Conservation (phyloP, 2,113 vertebrate species). For the Tachysurus fulvidraco region DNA sequence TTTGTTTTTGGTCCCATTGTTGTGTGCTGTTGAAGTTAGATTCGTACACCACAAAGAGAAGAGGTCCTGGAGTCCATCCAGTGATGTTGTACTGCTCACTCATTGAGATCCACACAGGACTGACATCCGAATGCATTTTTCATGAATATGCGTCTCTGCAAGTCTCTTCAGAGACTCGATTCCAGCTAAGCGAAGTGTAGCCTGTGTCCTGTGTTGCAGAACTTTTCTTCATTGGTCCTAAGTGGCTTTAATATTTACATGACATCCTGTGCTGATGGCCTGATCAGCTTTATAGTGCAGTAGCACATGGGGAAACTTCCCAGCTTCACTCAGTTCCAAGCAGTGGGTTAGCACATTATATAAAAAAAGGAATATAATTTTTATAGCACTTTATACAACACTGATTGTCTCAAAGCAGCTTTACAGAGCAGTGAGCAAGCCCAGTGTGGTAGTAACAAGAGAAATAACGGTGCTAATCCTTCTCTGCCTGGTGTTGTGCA, state of each 20-base stretch:
- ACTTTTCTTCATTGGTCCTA: background rate
- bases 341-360: background rate
- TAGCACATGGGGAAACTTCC: background rate
- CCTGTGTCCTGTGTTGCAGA: background rate
- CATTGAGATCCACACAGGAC: background rate
- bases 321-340: background rate
- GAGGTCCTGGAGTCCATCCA: background rate
- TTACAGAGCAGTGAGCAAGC: background rate
- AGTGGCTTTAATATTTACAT: background rate
- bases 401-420: constrained; percentile 13
- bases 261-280: background rate
- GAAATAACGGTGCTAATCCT: background rate
- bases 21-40: background rate
- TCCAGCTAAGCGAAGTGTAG: background rate
- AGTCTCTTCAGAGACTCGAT: background rate
- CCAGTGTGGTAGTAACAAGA: background rate
- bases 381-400: constrained; percentile 6
- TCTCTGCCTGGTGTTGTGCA: background rate
- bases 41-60: no score
- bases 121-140: background rate
- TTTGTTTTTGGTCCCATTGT: background rate
- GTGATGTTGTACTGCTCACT: background rate
- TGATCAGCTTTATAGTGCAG: background rate
- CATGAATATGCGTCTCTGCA: background rate
- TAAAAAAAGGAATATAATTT: constrained; percentile 3